Conservation (phyloP, 2,888 invertebrate genomes). For the Scaptomyza parva region DNA sequence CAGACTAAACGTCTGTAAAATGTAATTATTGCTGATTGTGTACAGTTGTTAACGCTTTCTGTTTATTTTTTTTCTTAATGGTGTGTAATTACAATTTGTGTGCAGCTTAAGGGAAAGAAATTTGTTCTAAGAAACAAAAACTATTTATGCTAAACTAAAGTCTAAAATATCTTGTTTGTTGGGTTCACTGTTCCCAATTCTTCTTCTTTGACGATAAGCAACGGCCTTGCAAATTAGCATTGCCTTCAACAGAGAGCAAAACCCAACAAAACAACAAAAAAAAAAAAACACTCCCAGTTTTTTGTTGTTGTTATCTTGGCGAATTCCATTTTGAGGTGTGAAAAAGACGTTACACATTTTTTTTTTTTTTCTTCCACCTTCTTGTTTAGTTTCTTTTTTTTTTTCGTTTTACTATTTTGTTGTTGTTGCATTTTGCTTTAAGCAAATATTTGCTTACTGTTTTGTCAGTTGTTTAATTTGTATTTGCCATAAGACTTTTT, state of each 20-base stretch:
- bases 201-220: slow-evolving; percentile 58
- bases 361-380: slow-evolving; percentile 14
- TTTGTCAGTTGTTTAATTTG: slow-evolving; percentile 62
- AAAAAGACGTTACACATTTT: slow-evolving; percentile 70
- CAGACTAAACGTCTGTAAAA: slow-evolving; percentile 73
- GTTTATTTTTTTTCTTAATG: slow-evolving; percentile 7
- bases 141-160: neutral
- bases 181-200: slow-evolving; percentile 53
- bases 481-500: slow-evolving; percentile 50
- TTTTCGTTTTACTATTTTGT: slow-evolving; percentile 7
- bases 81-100: slow-evolving; percentile 34
- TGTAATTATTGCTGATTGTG: slow-evolving; percentile 66
- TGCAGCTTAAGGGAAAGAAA: neutral
- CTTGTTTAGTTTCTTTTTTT: slow-evolving; percentile 26
- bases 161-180: slow-evolving; percentile 12
- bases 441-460: slow-evolving; percentile 57
- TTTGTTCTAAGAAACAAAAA: neutral
- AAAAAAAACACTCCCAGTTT: slow-evolving; percentile 36
- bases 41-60: slow-evolving; percentile 30
- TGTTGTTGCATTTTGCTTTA: slow-evolving; percentile 45
- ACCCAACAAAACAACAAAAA: too few relatives aligned
- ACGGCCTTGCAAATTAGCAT: slow-evolving; percentile 75
- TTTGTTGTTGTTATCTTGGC: slow-evolving; percentile 45
- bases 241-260: slow-evolving; percentile 34
- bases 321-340: slow-evolving; percentile 66